Evolutionary conservation across 2,888 invertebrate species (phyloP).

Genomic region (Cenopis cana): DNA sequence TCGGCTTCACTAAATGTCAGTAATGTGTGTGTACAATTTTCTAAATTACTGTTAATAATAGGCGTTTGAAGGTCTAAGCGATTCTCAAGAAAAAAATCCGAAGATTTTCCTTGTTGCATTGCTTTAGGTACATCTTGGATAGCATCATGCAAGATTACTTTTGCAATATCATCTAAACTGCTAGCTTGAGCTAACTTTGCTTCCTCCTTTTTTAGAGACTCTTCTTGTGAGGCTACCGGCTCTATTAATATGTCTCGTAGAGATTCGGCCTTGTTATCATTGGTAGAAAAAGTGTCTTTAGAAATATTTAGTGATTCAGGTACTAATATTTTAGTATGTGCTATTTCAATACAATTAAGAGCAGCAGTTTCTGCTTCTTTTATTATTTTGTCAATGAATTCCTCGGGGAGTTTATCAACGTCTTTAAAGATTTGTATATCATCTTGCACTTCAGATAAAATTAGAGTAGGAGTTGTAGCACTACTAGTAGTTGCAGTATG

Average conservation of each 20-base stretch:
- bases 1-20: conserved; percentile 11
- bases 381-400: conserved; percentile 33
- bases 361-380: conserved; percentile 40
- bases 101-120: conserved; percentile 10
- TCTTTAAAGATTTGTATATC: conserved; percentile 33
- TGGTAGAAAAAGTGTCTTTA: conserved; percentile 10
- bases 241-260: not conserved
- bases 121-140: conserved; percentile 36
- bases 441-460: conserved; percentile 39
- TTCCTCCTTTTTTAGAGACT: not conserved
- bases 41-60: not conserved
- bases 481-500: not conserved
- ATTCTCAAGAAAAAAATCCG: conserved; percentile 10
- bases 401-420: conserved; percentile 37
- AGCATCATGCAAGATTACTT: conserved; percentile 32
- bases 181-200: not conserved
- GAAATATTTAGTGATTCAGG: conserved; percentile 3
- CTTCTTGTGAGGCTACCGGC: not conserved
- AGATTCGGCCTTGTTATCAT: conserved; percentile 21
- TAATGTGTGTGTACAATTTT: not conserved
- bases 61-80: not conserved
- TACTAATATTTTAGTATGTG: not conserved
- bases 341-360: conserved; percentile 30
- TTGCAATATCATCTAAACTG: conserved; percentile 29
- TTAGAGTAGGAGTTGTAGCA: conserved; percentile 37